Conservation (phyloP, 2,888 invertebrate genomes). For the Drosophila maculinotata region DNA sequence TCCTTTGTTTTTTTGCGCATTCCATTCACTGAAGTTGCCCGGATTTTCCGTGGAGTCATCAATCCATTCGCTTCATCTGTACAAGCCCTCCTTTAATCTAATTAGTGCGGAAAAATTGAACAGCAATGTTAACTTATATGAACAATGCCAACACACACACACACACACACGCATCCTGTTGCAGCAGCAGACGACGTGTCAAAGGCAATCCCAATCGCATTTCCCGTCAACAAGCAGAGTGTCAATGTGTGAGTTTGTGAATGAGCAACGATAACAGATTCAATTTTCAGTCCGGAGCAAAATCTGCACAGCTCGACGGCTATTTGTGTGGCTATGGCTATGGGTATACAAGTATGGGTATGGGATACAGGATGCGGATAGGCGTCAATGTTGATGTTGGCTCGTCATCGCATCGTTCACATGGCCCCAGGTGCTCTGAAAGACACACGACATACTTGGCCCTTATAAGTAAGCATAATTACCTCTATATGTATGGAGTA, state of each 20-base stretch:
- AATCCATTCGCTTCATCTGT: conserved; percentile 57
- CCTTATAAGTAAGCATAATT: conserved; percentile 37
- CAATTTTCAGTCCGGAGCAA: conserved; percentile 38
- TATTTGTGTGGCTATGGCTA: conserved; percentile 5
- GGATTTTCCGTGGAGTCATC: conserved; percentile 57
- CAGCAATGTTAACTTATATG: conserved; percentile 71
- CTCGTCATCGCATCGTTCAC: conserved; percentile 51
- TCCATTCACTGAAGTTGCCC: conserved; percentile 37
- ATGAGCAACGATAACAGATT: conserved; percentile 59
- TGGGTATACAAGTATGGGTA: conserved; percentile 13
- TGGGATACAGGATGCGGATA: conserved; percentile 46
- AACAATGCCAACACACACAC: conserved; percentile 58
- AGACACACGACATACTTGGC: conserved; percentile 27
- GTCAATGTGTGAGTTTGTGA: conserved; percentile 38
- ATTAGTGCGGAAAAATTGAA: conserved; percentile 78
- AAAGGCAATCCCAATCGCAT: conserved; percentile 74
- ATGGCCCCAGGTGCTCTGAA: conserved; percentile 54
- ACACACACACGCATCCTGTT: conserved; percentile 50
- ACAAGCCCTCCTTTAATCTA: conserved; percentile 74
- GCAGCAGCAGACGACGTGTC: conserved; percentile 61
- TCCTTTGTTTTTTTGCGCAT: conserved; percentile 50
- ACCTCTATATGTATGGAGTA: conserved; percentile 22
- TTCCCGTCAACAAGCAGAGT: conserved; percentile 45
- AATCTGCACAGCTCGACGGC: conserved; percentile 17
- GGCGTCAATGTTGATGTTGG: conserved; percentile 64